Evolutionary conservation across 2,113 vertebrate species (phyloP).

Genomic region (Laticauda laticaudata): DNA sequence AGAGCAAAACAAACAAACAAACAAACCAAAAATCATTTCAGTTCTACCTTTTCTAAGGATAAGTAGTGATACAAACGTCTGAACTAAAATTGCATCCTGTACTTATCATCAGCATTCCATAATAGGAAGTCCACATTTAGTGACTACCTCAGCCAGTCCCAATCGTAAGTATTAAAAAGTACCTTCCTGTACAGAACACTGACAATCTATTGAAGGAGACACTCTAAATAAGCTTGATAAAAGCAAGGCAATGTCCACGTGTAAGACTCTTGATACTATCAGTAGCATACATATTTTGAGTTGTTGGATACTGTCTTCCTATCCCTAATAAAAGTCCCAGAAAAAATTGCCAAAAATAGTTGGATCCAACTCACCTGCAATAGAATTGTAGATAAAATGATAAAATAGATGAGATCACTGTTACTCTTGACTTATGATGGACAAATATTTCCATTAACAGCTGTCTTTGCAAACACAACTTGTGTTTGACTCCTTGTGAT

Average conservation of each 20-base stretch:
- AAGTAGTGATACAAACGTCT: background rate
- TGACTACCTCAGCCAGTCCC: background rate
- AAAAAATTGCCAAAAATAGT: background rate
- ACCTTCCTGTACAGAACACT: background rate
- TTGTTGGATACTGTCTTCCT: background rate
- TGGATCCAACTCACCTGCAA: background rate
- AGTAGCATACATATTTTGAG: background rate
- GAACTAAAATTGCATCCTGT: background rate
- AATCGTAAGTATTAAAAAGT: background rate
- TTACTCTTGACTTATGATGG: background rate
- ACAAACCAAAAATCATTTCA: background rate
- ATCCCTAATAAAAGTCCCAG: background rate
- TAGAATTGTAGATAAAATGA: background rate
- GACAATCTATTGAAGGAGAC: background rate
- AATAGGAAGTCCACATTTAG: background rate
- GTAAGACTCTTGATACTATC: background rate
- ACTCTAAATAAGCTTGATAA: background rate
- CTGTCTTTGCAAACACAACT: background rate
- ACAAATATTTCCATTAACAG: background rate
- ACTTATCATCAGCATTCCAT: background rate
- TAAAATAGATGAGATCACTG: background rate
- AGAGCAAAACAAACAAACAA: background rate
- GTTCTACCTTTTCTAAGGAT: background rate
- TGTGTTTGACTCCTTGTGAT: background rate
- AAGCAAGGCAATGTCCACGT: background rate